Evolutionary conservation across 2,113 vertebrate species (phyloP).

Genomic region (Lucifuga dentata): DNA sequence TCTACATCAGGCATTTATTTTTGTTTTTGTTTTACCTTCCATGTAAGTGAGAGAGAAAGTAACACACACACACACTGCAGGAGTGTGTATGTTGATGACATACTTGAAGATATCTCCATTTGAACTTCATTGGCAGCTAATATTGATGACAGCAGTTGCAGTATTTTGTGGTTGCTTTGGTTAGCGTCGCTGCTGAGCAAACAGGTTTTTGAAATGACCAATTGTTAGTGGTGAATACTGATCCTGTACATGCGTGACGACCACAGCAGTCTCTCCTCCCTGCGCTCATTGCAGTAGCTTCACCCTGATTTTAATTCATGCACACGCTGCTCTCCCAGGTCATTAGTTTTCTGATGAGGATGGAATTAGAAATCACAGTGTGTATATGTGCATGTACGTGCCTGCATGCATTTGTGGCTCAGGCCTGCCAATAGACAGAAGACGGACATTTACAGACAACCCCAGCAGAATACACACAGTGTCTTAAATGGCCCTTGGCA

Average conservation of each 20-base stretch:
- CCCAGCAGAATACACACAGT: conserved; percentile 22
- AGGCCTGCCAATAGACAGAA: conserved; percentile 23
- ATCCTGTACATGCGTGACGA: not conserved
- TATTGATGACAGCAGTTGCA: not conserved
- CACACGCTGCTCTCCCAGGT: conserved; percentile 48
- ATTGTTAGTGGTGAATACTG: not conserved
- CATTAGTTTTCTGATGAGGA: conserved; percentile 72
- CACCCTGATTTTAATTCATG: conserved; percentile 62
- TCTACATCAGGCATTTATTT: conserved; percentile 20
- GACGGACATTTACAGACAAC: conserved; percentile 50
- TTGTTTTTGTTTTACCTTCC: conserved; percentile 28
- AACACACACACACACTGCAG: not conserved
- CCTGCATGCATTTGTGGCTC: not conserved
- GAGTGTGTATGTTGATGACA: conserved; percentile 16
- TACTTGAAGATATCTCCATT: too few relatives aligned
- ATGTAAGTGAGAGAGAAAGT: conserved; percentile 11
- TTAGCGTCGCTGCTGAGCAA: not conserved
- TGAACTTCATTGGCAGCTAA: not conserved
- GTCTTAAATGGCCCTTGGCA: conserved; percentile 48
- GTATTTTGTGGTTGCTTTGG: not conserved
- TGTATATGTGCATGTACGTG: not conserved
- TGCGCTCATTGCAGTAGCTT: conserved; percentile 60
- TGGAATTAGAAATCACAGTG: conserved; percentile 62
- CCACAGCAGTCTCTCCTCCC: not conserved
- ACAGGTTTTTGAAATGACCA: too few relatives aligned